Evolutionary conservation across 2,113 vertebrate genomes (phyloP).

Genomic region (Ctenodactylus gundi): DNA sequence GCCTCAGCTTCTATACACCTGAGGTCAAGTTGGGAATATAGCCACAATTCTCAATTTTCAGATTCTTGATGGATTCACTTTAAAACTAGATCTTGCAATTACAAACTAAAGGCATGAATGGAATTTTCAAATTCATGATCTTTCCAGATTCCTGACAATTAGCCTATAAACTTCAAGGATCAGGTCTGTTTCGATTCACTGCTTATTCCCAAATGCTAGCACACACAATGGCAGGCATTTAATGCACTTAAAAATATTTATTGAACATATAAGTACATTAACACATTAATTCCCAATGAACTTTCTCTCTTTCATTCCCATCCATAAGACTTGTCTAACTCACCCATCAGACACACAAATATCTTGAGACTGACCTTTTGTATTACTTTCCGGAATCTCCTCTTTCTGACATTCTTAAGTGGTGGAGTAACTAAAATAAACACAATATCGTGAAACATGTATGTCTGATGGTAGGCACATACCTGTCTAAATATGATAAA

Average conservation of each 20-base stretch:
- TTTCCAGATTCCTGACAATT: neutral
- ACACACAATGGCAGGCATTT: neutral
- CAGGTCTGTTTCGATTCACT: constrained; percentile 30
- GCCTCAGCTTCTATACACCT: neutral
- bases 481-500: constrained; percentile 50
- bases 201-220: neutral
- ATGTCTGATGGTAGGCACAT: constrained; percentile 1
- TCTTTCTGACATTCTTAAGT: constrained; percentile 95
- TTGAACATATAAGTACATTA: constrained; percentile 31
- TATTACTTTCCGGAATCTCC: constrained; percentile 92
- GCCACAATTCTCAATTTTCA: constrained; percentile 32
- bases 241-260: constrained; percentile 36
- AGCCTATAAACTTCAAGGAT: constrained; percentile 3
- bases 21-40: constrained; percentile 1
- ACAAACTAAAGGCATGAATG: constrained; percentile 39
- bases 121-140: constrained; percentile 43
- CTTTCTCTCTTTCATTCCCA: neutral
- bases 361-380: constrained; percentile 75
- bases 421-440: constrained; percentile 90
- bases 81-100: constrained; percentile 9
- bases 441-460: constrained; percentile 26
- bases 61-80: constrained; percentile 4
- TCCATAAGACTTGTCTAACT: neutral
- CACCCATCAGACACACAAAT: constrained; percentile 24
- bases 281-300: neutral